Evolutionary conservation across 2,888 invertebrate species (phyloP), one percentile per base, ranked within the genome.

Genomic region (Melanostoma scalare): DNA sequence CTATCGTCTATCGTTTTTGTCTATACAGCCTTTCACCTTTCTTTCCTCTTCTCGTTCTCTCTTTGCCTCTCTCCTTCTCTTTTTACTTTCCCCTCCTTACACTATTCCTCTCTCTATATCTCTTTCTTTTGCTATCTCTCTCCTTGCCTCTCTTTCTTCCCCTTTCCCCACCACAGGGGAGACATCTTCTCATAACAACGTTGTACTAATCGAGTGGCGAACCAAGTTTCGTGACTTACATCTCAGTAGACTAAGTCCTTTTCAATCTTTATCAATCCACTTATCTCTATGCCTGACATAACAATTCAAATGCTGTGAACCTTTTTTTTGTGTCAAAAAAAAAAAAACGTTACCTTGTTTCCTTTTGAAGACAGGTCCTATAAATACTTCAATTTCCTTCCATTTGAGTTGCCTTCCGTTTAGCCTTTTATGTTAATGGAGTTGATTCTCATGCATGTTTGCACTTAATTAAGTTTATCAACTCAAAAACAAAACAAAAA

Each of bases 391-490:
- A 60, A 61, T 61, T 61, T 61, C 61, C 61, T 46, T 61, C 36
- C 9, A 46, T 46, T 48, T 20, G 10, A 46, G 20, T 20, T 46
- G 8, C 8, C 35, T 61, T 61, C 35, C 38, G 58, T 60, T 75
- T 44, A 71, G 42, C 65, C 63, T 77, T 77, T 72, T 36, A 58
- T 56, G 20, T 33, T 46, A 72, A 48, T 38, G 3, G 48, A 60
- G 48, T 58, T 67, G 44, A 65, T 67, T 67, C 50, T 46, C 60
- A 78, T 72, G 60, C 65, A 78, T 60, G 72, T 60, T 79, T 55
- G 67, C 67, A 68, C 79, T 79, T 73, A 73, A 73, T 79, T 73
- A 61, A 60, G 42, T 63, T 73, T 67, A 61, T 55, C 48, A 68
- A 52, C 38, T 71, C n/a, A 31, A 63, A 30, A 20, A 58, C n/a